phyloP scores from a whole-genome alignment of 2,113 vertebrate species.

The Siniperca knerii region DNA sequence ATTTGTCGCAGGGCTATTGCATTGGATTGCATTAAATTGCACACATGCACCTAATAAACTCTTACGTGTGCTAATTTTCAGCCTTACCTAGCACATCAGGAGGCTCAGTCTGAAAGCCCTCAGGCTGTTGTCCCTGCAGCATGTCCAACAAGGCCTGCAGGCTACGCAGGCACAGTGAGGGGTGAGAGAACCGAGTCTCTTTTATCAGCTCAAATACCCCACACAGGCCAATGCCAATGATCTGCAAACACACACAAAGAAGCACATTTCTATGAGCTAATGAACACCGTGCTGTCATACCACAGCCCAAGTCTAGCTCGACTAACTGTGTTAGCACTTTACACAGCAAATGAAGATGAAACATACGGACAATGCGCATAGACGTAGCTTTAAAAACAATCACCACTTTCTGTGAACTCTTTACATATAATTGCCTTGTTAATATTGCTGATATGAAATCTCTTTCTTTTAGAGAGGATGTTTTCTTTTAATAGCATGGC shows the following conservation, averaged over 20 bases:
- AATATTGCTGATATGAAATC: not conserved
- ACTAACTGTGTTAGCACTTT: not conserved
- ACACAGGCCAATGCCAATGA: constrained; percentile 97
- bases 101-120: constrained; percentile 97
- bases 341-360: not conserved
- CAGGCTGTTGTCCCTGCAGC: constrained; percentile 97
- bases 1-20: not conserved
- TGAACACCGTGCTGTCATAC: not conserved
- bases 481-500: constrained; percentile 5
- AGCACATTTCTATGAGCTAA: constrained; percentile 31
- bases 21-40: not conserved
- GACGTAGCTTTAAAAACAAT: not conserved
- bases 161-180: constrained; percentile 95
- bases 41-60: not conserved
- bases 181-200: constrained; percentile 98
- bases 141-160: constrained; percentile 97
- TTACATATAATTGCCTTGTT: not conserved
- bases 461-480: not conserved
- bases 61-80: not conserved
- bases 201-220: constrained; percentile 99
- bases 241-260: constrained; percentile 81
- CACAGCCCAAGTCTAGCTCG: not conserved
- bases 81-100: constrained; percentile 95
- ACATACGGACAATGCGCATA: not conserved
- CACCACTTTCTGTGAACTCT: not conserved